These are phyloP conservation scores for Agrochola lota DNA, from an alignment of 2,888 invertebrate species.

Conservation along the genomic window DNA sequence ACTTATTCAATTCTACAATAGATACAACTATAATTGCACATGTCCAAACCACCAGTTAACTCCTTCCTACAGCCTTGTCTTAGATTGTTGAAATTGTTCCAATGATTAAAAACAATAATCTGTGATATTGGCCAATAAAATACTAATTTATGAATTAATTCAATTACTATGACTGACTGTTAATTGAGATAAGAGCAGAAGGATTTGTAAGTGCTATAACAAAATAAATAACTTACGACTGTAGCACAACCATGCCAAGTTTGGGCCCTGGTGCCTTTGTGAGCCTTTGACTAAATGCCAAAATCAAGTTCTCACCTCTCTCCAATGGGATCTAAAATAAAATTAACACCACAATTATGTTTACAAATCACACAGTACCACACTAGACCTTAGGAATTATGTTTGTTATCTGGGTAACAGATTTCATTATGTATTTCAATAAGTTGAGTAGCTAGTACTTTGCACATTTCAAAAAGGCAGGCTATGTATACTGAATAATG, in stretches of 20 bases:
- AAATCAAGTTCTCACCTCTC: constrained; percentile 96
- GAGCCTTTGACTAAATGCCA: constrained; percentile 97
- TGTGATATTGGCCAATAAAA: background rate
- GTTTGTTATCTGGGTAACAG: background rate
- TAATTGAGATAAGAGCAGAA: background rate
- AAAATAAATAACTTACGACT: constrained; percentile 92
- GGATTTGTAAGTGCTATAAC: background rate
- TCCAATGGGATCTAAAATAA: constrained; percentile 94
- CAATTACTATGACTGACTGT: background rate
- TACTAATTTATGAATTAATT: background rate
- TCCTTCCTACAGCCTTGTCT: background rate
- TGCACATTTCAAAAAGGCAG: background rate
- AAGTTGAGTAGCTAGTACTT: background rate
- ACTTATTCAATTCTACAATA: background rate
- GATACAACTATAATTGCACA: background rate
- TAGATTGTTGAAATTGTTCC: background rate
- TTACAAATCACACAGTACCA: background rate
- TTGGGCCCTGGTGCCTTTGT: constrained; percentile 96
- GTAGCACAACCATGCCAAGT: constrained; percentile 94
- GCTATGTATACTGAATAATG: background rate
- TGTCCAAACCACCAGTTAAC: background rate
- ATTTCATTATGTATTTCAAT: background rate
- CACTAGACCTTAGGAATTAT: background rate
- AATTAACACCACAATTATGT: background rate
- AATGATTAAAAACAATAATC: background rate